Base-by-base conservation (phyloP, 1,140 invertebrate species). In the Tyrophagus putrescentiae region DNA sequence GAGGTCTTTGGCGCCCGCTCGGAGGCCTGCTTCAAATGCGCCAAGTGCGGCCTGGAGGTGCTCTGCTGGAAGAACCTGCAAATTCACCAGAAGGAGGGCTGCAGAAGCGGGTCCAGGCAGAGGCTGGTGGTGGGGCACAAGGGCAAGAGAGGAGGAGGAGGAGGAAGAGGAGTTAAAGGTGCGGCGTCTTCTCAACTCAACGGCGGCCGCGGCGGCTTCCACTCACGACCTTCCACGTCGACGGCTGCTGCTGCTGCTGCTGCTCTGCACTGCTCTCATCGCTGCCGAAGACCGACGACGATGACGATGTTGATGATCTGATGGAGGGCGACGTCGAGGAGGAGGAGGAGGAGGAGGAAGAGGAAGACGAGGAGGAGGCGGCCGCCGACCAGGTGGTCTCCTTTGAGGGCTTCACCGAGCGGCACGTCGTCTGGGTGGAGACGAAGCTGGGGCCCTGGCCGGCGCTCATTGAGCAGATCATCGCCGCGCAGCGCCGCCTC, bases 391-490 rank as follows among this genome's bases (percentile, higher is more conserved):
- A n/a, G n/a, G n/a, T n/a, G n/a, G n/a, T n/a, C n/a, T n/a, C n/a
- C 9, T 11, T 54, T 13, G 28, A 54, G 42, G 57, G 57, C 13
- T 63, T 63, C 45, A 25, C 31, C 16, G 31, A 52, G 4, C 53
- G 60, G 25, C 59, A 63, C 16, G 56, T 64, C 23, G 62, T 63
- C 41, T 64, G 62, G 62, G 59, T 45, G 6, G 53, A 63, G 57
- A 16, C 7, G 13, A 42, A 41, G 44, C 21, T 13, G 21, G 34
- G 54, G 18, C 34, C 50, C 27, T 61, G 62, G 62, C 62, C 62
- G 27, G 62, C 62, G 7, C 42, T 64, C 27, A 62, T 64, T n/a
- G 33, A 29, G 23, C 39, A 60, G 13, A 53, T 63, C 5, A 18
- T 48, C 18, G 11, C 16, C 7, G 36, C 42, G 9, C 25, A 36